Percentiles rank a stretch among this genome's conserved stretches.
Evolutionary conservation across 37 sponge, comb jelly and placozoan species (phyloP).

Genomic region (Chondrosia reniformis): DNA sequence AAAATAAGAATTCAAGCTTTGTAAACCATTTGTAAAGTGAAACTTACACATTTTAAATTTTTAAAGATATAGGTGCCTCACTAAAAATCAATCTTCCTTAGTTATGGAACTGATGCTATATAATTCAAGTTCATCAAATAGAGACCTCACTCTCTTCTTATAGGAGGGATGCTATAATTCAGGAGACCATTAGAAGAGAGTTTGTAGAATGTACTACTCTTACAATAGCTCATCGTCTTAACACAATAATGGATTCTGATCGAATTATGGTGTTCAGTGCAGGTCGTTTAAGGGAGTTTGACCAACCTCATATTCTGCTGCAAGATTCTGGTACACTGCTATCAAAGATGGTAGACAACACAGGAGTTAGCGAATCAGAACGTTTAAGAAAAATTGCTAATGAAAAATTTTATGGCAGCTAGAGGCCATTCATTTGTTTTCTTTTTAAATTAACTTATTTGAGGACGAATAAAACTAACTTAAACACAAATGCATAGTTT

Average conservation of each 20-base stretch:
- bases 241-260: conserved; percentile 74
- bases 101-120: too few species aligned
- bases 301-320: conserved; percentile 33
- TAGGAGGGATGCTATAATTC: conserved; percentile 66
- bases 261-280: conserved; percentile 55
- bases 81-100: too few species aligned
- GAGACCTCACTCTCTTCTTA: neutral
- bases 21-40: too few species aligned
- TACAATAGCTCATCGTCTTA: conserved; percentile 65
- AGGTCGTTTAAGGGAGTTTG: conserved; percentile 47
- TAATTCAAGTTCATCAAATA: too few species aligned
- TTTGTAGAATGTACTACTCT: conserved; percentile 60
- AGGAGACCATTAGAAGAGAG: conserved; percentile 40
- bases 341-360: conserved; percentile 20
- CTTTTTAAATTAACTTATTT: too few species aligned
- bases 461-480: too few species aligned
- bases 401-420: neutral
- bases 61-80: too few species aligned
- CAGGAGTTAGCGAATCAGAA: conserved; percentile 19
- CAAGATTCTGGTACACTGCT: conserved; percentile 5
- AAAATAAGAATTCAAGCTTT: too few species aligned
- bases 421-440: too few species aligned
- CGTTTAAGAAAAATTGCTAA: conserved; percentile 19
- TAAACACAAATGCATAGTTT: too few species aligned
- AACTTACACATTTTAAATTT: too few species aligned